Percentiles rank a stretch among this genome's conserved stretches.
phyloP scores from a whole-genome alignment of 2,888 invertebrate genomes.

The Mythimna pallens region DNA sequence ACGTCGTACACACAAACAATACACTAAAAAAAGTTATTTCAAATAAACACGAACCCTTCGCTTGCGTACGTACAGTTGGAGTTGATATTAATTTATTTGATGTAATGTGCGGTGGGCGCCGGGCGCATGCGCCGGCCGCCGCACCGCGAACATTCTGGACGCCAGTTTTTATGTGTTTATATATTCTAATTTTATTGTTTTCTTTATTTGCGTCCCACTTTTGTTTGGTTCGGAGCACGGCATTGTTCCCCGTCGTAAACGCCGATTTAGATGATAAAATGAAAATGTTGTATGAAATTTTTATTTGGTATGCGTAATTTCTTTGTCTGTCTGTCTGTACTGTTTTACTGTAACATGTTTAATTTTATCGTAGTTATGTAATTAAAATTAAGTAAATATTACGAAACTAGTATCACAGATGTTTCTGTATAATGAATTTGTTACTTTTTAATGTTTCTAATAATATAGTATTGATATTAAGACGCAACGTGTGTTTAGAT shows the following conservation, averaged over 20 bases:
- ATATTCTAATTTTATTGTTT: constrained; percentile 91
- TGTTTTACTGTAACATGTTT: constrained; percentile 66
- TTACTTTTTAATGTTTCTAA: constrained; percentile 39
- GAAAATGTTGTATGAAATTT: constrained; percentile 88
- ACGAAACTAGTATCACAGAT: constrained; percentile 61
- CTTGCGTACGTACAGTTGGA: constrained; percentile 68
- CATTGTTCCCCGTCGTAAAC: constrained; percentile 90
- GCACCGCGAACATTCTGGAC: constrained; percentile 83
- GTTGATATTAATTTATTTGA: constrained; percentile 83
- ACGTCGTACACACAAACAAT: constrained; percentile 67
- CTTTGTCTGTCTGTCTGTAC: constrained; percentile 73
- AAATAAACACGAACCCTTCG: constrained; percentile 72
- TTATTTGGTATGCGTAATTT: constrained; percentile 80
- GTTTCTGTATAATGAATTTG: constrained; percentile 49
- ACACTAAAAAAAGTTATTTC: constrained; percentile 72
- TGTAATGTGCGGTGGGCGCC: constrained; percentile 78
- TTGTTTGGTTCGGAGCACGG: constrained; percentile 88
- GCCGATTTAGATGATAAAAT: constrained; percentile 90
- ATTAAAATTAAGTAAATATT: constrained; percentile 70
- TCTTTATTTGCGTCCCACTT: constrained; percentile 91
- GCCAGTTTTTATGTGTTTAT: constrained; percentile 89
- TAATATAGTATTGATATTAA: constrained; percentile 47
- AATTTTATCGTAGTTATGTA: constrained; percentile 70
- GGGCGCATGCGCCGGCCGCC: constrained; percentile 82
- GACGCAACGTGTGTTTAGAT: constrained; percentile 27